phyloP scores from a whole-genome alignment of 2,113 vertebrate genomes.

The Pterocles orientalis region DNA sequence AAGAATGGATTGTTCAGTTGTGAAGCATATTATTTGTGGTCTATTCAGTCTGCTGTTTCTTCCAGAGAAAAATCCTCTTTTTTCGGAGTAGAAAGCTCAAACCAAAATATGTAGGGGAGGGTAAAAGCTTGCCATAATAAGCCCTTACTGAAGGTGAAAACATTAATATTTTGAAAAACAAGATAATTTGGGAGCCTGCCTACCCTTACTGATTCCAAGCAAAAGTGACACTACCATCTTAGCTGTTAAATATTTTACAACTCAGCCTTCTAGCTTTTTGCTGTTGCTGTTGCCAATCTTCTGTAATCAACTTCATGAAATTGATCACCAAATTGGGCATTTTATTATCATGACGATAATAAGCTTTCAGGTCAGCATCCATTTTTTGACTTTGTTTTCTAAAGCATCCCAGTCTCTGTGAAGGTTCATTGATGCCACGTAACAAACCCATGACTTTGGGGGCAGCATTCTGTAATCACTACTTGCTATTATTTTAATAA shows the following conservation, averaged over 20 bases:
- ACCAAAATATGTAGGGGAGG: not conserved
- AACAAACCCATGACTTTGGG: not conserved
- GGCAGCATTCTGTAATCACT: not conserved
- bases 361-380: not conserved
- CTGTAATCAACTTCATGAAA: not conserved
- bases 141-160: slow-evolving; percentile 25
- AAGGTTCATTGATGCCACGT: not conserved
- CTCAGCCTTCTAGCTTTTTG: not conserved
- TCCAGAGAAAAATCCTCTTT: slow-evolving; percentile 48
- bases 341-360: not conserved
- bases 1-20: slow-evolving; percentile 7
- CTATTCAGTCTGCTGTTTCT: slow-evolving; percentile 38
- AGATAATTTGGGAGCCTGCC: slow-evolving; percentile 11
- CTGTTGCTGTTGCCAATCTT: not conserved
- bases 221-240: slow-evolving; percentile 23
- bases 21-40: slow-evolving; percentile 32
- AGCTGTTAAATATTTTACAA: not conserved
- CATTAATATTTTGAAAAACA: slow-evolving; percentile 47
- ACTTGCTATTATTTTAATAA: not conserved
- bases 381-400: not conserved
- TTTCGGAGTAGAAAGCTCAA: not conserved
- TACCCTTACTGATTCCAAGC: not conserved
- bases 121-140: slow-evolving; percentile 29
- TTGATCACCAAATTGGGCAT: not conserved
- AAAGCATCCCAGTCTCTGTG: not conserved